Base-by-base conservation (phyloP, 2,888 invertebrate genomes). In the Rhingia campestris region DNA sequence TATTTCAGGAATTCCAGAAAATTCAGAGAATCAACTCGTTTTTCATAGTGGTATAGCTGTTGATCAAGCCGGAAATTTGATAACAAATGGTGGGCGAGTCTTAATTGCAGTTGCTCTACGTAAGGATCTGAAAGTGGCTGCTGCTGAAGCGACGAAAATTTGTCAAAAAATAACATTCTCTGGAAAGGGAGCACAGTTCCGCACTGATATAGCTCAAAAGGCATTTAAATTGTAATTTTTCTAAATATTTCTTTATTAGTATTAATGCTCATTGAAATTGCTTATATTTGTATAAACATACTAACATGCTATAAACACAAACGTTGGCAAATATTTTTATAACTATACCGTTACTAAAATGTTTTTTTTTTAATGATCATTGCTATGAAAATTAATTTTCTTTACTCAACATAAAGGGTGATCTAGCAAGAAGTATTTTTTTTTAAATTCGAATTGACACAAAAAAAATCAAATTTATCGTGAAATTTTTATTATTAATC, bases 21-120 rank as follows among this genome's bases (percentile, higher is more conserved):
- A 88, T 37, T 86, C 88, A 0, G 76, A 86, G 0, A 85, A 87
- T 10, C 87, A 88, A 12, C 91, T 93, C 37, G 93, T 96, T 81
- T 98, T 98, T 92, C 98, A 98, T 90, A 97, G 97, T 89, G 98
- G 98, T 3, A 96, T 97, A 4, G 91, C 93, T 0, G 90, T 93
- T 37, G 93, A 94, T 81, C 90, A 92, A 0, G 92, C 93, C 72
- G 94, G 93, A 6, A 92, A 94, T 54, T 91, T 95, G 54, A 93
- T 97, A 37, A 97, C 98, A 32, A 96, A 95, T 90, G 96, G 96
- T 14, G 99, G 99, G 0, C 93, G 99, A 87, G 98, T 99, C n/a
- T 91, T 99, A 59, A 94, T 95, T 76, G 93, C 95, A 33, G 95
- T 97, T 33, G 95, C 95, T 2, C 89, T 95, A 51, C 95, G 95